phyloP scores from a whole-genome alignment of 1,140 invertebrate genomes.

The Drosophila fuyamai region DNA sequence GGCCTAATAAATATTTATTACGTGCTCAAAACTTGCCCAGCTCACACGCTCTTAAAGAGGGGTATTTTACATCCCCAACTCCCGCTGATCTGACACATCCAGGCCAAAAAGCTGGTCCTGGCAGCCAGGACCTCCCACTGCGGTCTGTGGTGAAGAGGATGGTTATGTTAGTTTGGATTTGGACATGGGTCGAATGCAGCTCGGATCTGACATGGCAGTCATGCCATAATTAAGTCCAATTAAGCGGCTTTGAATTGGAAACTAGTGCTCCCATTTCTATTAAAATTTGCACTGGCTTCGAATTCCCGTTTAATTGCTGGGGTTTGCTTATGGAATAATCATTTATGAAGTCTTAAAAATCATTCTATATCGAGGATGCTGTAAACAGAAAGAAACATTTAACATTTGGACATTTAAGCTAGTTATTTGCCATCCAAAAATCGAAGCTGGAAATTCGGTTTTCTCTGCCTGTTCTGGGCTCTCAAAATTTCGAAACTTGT shows the following conservation, averaged over 20 bases:
- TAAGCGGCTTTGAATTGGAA: slow-evolving; percentile 34
- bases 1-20: slow-evolving; percentile 80
- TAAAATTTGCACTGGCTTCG: not conserved
- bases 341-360: not conserved
- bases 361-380: too few species aligned
- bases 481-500: not conserved
- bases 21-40: slow-evolving; percentile 22
- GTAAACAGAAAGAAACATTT: too few species aligned
- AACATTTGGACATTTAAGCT: too few species aligned
- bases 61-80: slow-evolving; percentile 1
- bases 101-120: slow-evolving; percentile 20
- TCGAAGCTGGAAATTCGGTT: too few species aligned
- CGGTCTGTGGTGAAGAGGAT: slow-evolving; percentile 12
- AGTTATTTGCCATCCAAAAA: too few species aligned
- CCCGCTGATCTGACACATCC: slow-evolving; percentile 22
- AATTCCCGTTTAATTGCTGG: slow-evolving; percentile 8
- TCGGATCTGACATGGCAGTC: slow-evolving; percentile 35
- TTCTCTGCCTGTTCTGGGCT: not conserved
- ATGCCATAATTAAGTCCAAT: slow-evolving; percentile 44
- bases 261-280: slow-evolving; percentile 6
- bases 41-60: slow-evolving; percentile 9
- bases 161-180: not conserved
- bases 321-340: not conserved
- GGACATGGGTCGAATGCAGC: slow-evolving; percentile 22
- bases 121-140: slow-evolving; percentile 18